Conservation (phyloP, 2,888 invertebrate species). For the Clitarchus hookeri region DNA sequence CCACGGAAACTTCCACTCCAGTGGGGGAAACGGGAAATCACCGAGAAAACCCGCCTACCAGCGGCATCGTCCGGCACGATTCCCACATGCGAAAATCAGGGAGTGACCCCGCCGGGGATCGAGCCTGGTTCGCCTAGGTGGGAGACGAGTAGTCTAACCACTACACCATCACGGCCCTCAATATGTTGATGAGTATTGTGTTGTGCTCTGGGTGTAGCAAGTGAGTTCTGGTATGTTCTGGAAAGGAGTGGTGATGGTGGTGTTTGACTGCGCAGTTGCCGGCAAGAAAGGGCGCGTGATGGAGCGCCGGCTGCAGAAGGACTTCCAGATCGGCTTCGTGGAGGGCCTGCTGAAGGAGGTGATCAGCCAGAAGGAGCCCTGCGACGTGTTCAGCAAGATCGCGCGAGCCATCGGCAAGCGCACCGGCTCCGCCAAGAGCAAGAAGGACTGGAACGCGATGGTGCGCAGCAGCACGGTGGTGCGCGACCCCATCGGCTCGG, state of each 20-base stretch:
- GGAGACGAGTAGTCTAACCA: no score
- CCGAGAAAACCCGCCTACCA: no score
- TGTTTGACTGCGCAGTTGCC: slow-evolving; percentile 27
- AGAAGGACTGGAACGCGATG: slow-evolving; percentile 80
- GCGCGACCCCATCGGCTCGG: slow-evolving; percentile 79
- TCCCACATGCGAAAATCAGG: no score
- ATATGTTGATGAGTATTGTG: no score
- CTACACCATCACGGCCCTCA: no score
- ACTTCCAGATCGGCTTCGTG: slow-evolving; percentile 89
- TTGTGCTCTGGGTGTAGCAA: no score
- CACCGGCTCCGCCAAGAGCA: slow-evolving; percentile 49
- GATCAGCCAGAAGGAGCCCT: slow-evolving; percentile 66
- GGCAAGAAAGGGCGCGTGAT: slow-evolving; percentile 85
- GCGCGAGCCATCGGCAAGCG: slow-evolving; percentile 76
- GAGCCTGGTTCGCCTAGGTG: no score
- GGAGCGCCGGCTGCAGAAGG: slow-evolving; percentile 83
- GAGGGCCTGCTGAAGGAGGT: slow-evolving; percentile 80
- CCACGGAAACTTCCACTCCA: no score
- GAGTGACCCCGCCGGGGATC: no score
- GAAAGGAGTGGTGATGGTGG: background rate
- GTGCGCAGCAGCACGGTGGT: slow-evolving; percentile 69
- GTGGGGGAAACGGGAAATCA: no score
- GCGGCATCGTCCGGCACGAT: no score
- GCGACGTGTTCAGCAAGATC: slow-evolving; percentile 80
- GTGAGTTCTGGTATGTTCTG: no score